Conservation (phyloP, 2,888 invertebrate species). For the Phania funesta region DNA sequence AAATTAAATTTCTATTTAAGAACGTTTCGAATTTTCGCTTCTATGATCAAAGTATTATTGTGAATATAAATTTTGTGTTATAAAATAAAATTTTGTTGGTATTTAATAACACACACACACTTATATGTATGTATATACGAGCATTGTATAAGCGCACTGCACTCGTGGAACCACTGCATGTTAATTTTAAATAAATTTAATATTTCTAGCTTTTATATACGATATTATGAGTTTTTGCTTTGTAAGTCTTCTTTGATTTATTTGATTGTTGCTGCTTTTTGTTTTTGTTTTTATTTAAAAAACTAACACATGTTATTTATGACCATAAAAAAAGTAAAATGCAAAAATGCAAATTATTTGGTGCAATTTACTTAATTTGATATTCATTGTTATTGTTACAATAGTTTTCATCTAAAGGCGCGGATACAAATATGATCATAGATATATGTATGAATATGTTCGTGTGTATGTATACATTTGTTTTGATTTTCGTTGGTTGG, state of each 20-base stretch:
- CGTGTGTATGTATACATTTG: too few species aligned
- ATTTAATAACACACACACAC: not conserved
- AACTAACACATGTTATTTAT: constrained; percentile 57
- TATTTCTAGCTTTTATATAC: too few species aligned
- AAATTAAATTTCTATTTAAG: constrained; percentile 1
- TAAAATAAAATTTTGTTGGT: not conserved
- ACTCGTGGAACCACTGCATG: not conserved
- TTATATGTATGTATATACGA: not conserved
- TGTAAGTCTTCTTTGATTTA: not conserved
- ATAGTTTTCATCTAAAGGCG: not conserved
- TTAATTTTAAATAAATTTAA: not conserved
- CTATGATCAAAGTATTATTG: constrained; percentile 40
- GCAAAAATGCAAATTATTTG: constrained; percentile 60
- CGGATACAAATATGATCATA: not conserved
- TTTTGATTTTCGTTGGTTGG: not conserved
- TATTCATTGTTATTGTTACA: not conserved
- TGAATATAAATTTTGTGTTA: constrained; percentile 40
- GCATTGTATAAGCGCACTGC: too few species aligned
- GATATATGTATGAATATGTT: too few species aligned
- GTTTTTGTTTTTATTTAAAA: too few species aligned
- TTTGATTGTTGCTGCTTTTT: constrained; percentile 29
- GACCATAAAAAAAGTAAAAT: constrained; percentile 55
- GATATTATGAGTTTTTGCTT: constrained; percentile 22
- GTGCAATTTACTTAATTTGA: constrained; percentile 1
- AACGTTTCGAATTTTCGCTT: constrained; percentile 35